These are phyloP conservation scores for Aplysia californica DNA, from an alignment of 1,140 invertebrate genomes.

Conservation along the genomic window DNA sequence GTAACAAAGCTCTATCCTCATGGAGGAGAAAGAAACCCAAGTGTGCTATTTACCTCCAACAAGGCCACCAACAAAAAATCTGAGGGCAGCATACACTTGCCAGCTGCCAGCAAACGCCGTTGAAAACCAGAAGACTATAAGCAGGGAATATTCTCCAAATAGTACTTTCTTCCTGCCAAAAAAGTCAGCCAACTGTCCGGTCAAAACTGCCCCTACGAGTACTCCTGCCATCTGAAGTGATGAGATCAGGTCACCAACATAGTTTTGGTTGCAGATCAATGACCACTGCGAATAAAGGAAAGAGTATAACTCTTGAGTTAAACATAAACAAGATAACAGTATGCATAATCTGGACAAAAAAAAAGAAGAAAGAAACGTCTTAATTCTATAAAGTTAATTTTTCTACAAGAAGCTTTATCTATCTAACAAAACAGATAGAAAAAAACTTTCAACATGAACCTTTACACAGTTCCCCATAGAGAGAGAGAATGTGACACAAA, in stretches of 20 bases:
- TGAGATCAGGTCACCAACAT: constrained; percentile 44
- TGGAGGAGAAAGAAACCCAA: too few relatives aligned
- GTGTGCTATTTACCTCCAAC: constrained; percentile 50
- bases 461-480: too few relatives aligned
- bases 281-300: constrained; percentile 45
- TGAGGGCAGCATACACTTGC: constrained; percentile 49
- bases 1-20: too few relatives aligned
- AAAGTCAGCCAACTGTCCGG: constrained; percentile 53
- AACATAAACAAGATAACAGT: background rate
- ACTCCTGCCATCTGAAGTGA: constrained; percentile 58
- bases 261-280: constrained; percentile 43
- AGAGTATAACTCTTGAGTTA: background rate
- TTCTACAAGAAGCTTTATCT: too few relatives aligned
- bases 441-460: too few relatives aligned
- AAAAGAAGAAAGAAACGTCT: too few relatives aligned
- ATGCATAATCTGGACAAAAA: too few relatives aligned
- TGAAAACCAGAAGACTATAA: constrained; percentile 41
- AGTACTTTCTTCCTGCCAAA: constrained; percentile 51
- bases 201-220: constrained; percentile 47
- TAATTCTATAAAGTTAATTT: too few relatives aligned
- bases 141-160: constrained; percentile 38
- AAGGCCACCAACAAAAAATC: constrained; percentile 50
- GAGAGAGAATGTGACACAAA: too few relatives aligned
- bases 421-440: too few relatives aligned
- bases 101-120: constrained; percentile 46